Evolutionary conservation across 2,113 vertebrate genomes (phyloP).

Genomic region (Zosterops lateralis): DNA sequence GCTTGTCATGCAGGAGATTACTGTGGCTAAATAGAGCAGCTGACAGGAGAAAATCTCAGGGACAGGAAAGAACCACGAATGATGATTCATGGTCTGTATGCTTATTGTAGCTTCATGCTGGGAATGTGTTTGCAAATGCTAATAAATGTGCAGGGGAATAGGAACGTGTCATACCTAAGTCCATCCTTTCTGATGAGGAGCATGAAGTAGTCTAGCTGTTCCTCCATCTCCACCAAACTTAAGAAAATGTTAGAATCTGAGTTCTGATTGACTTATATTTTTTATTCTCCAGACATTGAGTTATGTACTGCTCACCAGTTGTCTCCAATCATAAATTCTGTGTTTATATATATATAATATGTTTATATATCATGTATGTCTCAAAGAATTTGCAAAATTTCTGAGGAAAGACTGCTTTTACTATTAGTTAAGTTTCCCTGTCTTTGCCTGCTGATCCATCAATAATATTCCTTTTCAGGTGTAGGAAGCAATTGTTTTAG

Average conservation of each 20-base stretch:
- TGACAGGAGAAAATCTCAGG: not conserved
- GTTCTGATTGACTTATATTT: not conserved
- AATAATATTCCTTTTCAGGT: not conserved
- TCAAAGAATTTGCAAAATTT: not conserved
- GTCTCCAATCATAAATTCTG: not conserved
- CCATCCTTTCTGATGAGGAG: not conserved
- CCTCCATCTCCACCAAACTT: not conserved
- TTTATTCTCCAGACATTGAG: not conserved
- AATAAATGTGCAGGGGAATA: not conserved
- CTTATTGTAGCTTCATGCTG: not conserved
- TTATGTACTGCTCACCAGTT: not conserved
- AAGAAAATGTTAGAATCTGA: not conserved
- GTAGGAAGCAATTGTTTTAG: not conserved
- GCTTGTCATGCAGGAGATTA: not conserved
- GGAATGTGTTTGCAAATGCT: not conserved
- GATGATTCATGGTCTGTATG: not conserved
- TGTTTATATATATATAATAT: not conserved
- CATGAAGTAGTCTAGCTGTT: not conserved
- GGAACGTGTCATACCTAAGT: not conserved
- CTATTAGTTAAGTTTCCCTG: not conserved
- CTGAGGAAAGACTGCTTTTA: not conserved
- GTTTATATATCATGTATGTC: rapidly evolving
- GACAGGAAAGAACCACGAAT: not conserved
- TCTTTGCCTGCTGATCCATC: not conserved
- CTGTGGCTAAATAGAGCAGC: not conserved